Percentiles rank a stretch among this genome's conserved stretches.
phyloP scores from a whole-genome alignment of 2,888 invertebrate species.

The Diadromus collaris region DNA sequence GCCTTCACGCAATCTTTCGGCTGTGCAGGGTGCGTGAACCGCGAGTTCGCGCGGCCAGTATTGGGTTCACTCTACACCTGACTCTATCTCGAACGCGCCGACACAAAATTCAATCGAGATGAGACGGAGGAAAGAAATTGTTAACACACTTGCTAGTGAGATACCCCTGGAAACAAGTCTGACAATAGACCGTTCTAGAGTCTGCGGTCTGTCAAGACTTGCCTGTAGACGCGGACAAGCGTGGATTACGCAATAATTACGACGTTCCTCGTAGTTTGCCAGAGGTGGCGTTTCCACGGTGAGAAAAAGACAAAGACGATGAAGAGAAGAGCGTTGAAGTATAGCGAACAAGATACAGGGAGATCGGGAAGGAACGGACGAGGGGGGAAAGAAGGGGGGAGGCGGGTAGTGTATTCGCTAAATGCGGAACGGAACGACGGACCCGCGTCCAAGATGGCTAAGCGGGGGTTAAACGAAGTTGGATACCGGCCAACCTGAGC shows the following conservation, averaged over 20 bases:
- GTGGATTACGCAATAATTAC: conserved; percentile 56
- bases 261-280: conserved; percentile 22
- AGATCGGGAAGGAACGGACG: conserved; percentile 19
- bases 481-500: conserved; percentile 70
- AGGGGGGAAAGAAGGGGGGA: conserved; percentile 1
- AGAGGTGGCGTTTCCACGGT: conserved; percentile 1
- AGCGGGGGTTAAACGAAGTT: conserved; percentile 71
- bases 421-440: conserved; percentile 65
- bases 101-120: conserved; percentile 1
- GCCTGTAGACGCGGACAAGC: conserved; percentile 39
- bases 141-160: conserved; percentile 19
- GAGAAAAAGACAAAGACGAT: conserved; percentile 4
- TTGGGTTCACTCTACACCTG: neutral
- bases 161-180: conserved; percentile 23
- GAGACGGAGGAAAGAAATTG: neutral
- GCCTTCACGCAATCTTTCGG: conserved; percentile 38
- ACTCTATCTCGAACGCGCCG: neutral
- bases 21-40: conserved; percentile 14
- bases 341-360: conserved; percentile 34
- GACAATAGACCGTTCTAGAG: no score
- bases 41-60: conserved; percentile 2
- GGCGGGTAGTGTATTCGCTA: conserved; percentile 50
- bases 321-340: neutral
- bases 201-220: no score
- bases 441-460: conserved; percentile 63